Evolutionary conservation across 2,113 vertebrate species (phyloP), one percentile per base, ranked within the genome.

Genomic region (Bujurquina vittata): DNA sequence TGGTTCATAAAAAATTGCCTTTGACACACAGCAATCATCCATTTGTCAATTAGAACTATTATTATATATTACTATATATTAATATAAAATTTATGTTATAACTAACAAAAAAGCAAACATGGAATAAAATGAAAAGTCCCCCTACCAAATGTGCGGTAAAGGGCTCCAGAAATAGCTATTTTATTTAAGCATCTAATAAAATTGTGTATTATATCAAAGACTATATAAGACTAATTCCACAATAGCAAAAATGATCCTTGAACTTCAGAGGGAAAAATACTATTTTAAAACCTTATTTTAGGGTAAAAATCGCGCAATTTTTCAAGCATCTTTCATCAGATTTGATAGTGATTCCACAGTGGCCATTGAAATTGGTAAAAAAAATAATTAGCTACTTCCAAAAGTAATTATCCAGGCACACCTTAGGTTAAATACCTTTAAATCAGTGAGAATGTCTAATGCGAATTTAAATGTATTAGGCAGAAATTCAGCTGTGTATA

Each of bases 401-500:
- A 43, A 11, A 57, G 35, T 52, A 61, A 84, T 75, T 57, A 81
- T 79, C 29, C 11, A 67, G 52, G 18, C 17, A 58, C 22, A 84
- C 29, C 61, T 83, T 37, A 60, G 49, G 77, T 77, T 26, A 40
- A 81, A 67, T 77, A 10, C 49, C 49, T 33, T 49, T 20, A 60
- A 52, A 43, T 65, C 7, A 43, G 5, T n/a, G 20, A 84, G 60
- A 80, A 76, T 4, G n/a, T 22, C 61, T 26, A 29, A 67, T 31
- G 57, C 69, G 22, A 69, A 77, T 81, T 75, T n/a, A 62, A 72
- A 82, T 0, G 37, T 18, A 54, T 12, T 2, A n/a, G 18, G 54
- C 67, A 79, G 12, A 82, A 83, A 87, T 17, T 65, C 57, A 81
- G 72, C 46, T 15, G 43, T 18, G 65, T 75, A 84, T 91, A 35